Evolutionary conservation across 2,797 vertebrate species (phyloP), one percentile per base, ranked within the genome.

Genomic region (Premnoplex brunnescens): DNA sequence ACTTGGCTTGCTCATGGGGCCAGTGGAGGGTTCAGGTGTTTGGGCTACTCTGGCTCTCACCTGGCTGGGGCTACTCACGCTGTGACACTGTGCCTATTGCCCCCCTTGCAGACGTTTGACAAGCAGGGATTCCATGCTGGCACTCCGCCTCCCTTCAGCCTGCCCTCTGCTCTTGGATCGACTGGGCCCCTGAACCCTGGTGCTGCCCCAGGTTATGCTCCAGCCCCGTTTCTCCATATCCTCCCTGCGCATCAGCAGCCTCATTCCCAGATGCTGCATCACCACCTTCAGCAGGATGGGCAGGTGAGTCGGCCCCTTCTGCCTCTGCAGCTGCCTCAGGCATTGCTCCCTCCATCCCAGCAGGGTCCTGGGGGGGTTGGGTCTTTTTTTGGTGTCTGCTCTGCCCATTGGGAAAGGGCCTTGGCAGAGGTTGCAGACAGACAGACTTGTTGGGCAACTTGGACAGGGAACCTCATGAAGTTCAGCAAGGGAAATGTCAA

Each of bases 101-200:
- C 59, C 95, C 37, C 52, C 1, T 3, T 82, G 27, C 97, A 99
- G 99, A 98, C 98, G 9, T 99, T 99, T 97, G 99, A 99, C 98
- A 99, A 99, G 98, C 99, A 99, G 98, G 99, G 99, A 98, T 99
- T 99, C 98, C 99, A 99, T 24, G 98, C 99, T 46, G 99, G 98
- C 91, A 99, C 99, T 6, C 99, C 99, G 0, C 99, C 99, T 89
- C 99, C 99, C 14, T 99, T 99, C 98, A 99, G 96, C 98, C 97
- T 99, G 96, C 99, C 99, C 32, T 99, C 99, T 7, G 99, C 99
- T 67, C 98, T 99, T 7, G 99, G 98, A 62, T 99, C 98, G 7
- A 98, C 99, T 3, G 99, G 99, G 69, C 98, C 99, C n/a, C 95
- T 99, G 96, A 99, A 99, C 95, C 99, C 99, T 30, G 99, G 98